Conservation (phyloP, 2,888 invertebrate species). For the Hirtodrosophila alboralis region DNA sequence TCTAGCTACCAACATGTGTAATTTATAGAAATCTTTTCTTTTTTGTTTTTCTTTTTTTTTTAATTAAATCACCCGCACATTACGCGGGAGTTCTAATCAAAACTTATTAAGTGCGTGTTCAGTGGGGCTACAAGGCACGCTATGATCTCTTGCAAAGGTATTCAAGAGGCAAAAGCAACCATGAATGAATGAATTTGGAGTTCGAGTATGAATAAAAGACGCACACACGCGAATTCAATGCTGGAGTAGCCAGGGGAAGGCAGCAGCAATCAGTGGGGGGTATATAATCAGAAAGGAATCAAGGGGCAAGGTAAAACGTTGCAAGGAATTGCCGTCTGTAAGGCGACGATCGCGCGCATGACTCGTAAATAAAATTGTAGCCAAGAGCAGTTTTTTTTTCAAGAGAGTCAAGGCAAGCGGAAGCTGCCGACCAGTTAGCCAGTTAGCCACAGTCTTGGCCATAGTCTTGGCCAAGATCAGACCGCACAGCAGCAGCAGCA, state of each 20-base stretch:
- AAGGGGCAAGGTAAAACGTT: neutral
- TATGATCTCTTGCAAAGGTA: conserved; percentile 4
- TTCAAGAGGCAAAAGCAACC: conserved; percentile 6
- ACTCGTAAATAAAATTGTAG: conserved; percentile 81
- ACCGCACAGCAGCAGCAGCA: conserved; percentile 60
- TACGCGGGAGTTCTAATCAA: conserved; percentile 50
- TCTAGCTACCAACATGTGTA: conserved; percentile 1
- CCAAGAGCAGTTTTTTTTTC: conserved; percentile 59
- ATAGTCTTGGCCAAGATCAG: conserved; percentile 49
- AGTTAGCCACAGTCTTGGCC: conserved; percentile 36
- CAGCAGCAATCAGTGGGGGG: no score
- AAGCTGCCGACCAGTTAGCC: conserved; percentile 65
- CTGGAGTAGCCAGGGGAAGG: no score
- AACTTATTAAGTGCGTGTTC: conserved; percentile 73
- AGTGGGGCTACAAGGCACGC: conserved; percentile 33
- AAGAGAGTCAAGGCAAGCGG: conserved; percentile 50
- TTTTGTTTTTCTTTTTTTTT: conserved; percentile 43
- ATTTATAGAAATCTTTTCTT: no score
- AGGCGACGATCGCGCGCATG: conserved; percentile 68
- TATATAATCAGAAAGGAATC: no score
- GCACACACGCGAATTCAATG: conserved; percentile 46
- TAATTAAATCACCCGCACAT: conserved; percentile 56
- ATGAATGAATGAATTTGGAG: conserved; percentile 60
- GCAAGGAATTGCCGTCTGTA: conserved; percentile 41
- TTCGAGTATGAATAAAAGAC: conserved; percentile 3